Conservation (phyloP, 2,113 vertebrate species). For the Felis chaus region DNA sequence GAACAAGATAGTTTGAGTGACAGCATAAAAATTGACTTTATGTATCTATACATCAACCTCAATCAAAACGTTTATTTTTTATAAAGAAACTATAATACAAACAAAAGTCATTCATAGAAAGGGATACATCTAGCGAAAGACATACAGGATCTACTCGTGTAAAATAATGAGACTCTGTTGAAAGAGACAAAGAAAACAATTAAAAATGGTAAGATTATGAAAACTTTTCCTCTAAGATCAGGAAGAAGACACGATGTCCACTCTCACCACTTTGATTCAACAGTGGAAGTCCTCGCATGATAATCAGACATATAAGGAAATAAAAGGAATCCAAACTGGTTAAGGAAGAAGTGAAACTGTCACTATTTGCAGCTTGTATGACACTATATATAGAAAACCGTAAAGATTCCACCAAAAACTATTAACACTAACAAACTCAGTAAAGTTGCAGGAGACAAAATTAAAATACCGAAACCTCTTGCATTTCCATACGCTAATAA, state of each 20-base stretch:
- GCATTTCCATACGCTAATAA: not conserved
- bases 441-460: not conserved
- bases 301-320: not conserved
- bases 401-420: not conserved
- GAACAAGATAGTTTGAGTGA: not conserved
- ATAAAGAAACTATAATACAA: not conserved
- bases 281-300: not conserved
- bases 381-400: not conserved
- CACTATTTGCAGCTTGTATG: not conserved
- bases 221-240: not conserved
- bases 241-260: not conserved
- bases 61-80: not conserved
- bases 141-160: not conserved
- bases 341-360: not conserved
- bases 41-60: not conserved
- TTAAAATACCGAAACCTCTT: not conserved
- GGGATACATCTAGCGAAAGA: not conserved
- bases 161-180: not conserved
- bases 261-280: not conserved
- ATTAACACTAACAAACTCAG: not conserved
- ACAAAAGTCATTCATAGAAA: not conserved
- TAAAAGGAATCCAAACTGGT: not conserved
- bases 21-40: not conserved
- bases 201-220: not conserved
- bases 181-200: constrained; percentile 10